Evolutionary conservation across 2,113 vertebrate species (phyloP).

Genomic region (Elachura formosa): DNA sequence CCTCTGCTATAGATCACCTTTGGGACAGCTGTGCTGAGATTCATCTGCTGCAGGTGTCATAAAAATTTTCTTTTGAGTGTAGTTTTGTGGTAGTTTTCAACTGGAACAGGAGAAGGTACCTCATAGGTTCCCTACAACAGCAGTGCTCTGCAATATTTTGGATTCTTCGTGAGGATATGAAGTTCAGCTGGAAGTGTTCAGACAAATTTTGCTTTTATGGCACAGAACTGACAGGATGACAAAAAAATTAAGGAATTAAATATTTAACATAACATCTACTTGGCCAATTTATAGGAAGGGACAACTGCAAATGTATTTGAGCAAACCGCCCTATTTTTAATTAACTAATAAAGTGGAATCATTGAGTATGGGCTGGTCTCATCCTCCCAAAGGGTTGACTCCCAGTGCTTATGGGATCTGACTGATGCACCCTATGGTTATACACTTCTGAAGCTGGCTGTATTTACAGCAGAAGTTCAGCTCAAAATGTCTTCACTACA

Average conservation of each 20-base stretch:
- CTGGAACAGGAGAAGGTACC: neutral
- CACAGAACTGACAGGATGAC: neutral
- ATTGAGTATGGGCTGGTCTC: neutral
- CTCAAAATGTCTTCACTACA: neutral
- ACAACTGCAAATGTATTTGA: neutral
- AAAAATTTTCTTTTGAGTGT: neutral
- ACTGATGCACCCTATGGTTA: too few species aligned
- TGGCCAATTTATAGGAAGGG: neutral
- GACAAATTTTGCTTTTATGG: neutral
- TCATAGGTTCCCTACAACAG: neutral
- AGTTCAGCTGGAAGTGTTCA: neutral
- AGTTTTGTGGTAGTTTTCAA: neutral
- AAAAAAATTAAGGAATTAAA: neutral
- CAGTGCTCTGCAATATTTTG: neutral
- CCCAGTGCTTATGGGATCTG: neutral
- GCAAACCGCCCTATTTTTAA: neutral
- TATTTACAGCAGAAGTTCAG: neutral
- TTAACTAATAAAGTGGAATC: neutral
- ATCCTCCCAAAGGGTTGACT: neutral
- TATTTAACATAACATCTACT: neutral
- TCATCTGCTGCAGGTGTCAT: neutral
- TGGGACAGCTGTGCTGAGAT: neutral
- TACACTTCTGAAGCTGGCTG: neutral
- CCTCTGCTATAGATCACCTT: neutral
- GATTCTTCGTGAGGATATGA: rapidly evolving